Percentiles rank a stretch among this genome's conserved stretches.
Evolutionary conservation across 2,888 invertebrate species (phyloP).

Genomic region (Gasteruption jaculator): DNA sequence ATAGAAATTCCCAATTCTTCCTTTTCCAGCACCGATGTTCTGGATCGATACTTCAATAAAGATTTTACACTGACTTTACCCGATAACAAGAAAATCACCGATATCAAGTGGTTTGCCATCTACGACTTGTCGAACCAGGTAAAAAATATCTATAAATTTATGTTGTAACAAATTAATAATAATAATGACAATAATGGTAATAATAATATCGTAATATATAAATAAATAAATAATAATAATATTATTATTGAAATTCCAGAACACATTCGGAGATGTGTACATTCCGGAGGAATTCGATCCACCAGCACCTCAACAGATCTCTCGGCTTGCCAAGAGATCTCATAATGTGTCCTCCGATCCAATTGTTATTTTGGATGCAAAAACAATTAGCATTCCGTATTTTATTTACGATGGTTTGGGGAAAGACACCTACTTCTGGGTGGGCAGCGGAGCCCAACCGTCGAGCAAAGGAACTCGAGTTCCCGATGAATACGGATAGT

Average conservation of each 20-base stretch:
- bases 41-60: slow-evolving; percentile 80
- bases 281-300: slow-evolving; percentile 88
- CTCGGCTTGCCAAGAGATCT: slow-evolving; percentile 59
- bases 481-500: slow-evolving; percentile 92
- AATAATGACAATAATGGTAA: background rate
- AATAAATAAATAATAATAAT: background rate
- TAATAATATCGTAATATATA: slow-evolving; percentile 1
- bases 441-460: slow-evolving; percentile 84
- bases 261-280: slow-evolving; percentile 84
- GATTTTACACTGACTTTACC: slow-evolving; percentile 79
- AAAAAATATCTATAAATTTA: slow-evolving; percentile 19
- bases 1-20: too few relatives aligned
- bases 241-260: slow-evolving; percentile 47
- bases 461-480: slow-evolving; percentile 75
- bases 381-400: slow-evolving; percentile 71
- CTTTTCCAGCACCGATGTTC: slow-evolving; percentile 72
- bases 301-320: slow-evolving; percentile 66
- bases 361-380: slow-evolving; percentile 75
- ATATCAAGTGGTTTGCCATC: slow-evolving; percentile 84
- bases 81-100: slow-evolving; percentile 79
- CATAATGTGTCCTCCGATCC: slow-evolving; percentile 68
- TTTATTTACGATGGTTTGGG: slow-evolving; percentile 76
- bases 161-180: background rate
- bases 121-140: slow-evolving; percentile 80
- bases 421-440: slow-evolving; percentile 79